A percentile compares a stretch with the other conserved stretches of the same genome.
These are phyloP conservation scores for Sclerodermus sp. DNA, from an alignment of 2,888 invertebrate genomes.

Conservation along the genomic window DNA sequence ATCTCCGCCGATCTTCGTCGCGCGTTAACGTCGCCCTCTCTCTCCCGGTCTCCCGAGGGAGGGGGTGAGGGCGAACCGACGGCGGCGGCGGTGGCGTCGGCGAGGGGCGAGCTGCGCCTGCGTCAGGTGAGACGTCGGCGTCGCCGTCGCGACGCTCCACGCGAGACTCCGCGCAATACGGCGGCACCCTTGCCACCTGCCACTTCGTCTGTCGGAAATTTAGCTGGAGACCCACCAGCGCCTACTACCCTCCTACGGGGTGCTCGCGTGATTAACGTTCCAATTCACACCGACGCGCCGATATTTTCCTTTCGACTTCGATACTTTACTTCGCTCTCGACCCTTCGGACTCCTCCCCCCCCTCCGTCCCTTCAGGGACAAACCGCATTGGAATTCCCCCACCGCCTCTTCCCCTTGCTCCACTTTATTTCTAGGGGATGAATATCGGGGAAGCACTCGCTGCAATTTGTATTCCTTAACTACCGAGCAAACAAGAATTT, in stretches of 20 bases:
- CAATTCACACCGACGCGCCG: too few relatives aligned
- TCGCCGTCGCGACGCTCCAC: neutral
- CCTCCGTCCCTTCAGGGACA: conserved; percentile 3
- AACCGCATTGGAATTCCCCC: too few relatives aligned
- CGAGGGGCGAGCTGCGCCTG: conserved; percentile 21
- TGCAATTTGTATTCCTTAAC: too few relatives aligned
- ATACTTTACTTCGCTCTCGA: neutral
- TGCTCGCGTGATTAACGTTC: too few relatives aligned
- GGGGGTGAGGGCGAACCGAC: neutral
- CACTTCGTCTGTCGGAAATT: conserved; percentile 23
- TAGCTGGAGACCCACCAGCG: too few relatives aligned
- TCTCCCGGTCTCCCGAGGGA: neutral
- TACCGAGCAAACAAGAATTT: too few relatives aligned
- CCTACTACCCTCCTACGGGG: too few relatives aligned
- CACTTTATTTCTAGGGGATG: too few relatives aligned
- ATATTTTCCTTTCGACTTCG: too few relatives aligned
- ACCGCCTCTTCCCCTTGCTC: too few relatives aligned
- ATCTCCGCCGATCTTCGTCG: conserved; percentile 25
- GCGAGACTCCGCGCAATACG: neutral
- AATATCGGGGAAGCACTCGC: too few relatives aligned
- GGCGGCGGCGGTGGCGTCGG: too few relatives aligned
- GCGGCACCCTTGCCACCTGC: conserved; percentile 19
- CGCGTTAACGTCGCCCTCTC: neutral
- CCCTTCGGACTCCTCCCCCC: neutral
- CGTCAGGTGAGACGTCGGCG: conserved; percentile 30